Evolutionary conservation across 2,113 vertebrate genomes (phyloP).

Genomic region (Tor tambroides): DNA sequence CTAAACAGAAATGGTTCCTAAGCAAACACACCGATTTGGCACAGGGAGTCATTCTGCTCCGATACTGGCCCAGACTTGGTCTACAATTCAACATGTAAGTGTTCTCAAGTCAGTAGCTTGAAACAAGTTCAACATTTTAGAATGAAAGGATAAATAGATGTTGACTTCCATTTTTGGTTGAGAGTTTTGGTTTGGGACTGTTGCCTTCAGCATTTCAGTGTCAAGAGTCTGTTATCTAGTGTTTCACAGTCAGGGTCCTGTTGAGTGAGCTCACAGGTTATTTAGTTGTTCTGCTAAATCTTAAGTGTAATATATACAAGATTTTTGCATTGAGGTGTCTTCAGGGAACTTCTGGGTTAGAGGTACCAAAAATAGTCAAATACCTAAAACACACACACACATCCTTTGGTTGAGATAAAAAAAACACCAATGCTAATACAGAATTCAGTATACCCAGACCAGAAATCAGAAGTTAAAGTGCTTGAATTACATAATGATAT

Average conservation of each 20-base stretch:
- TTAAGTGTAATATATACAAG: neutral
- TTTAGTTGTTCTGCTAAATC: neutral
- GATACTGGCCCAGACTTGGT: neutral
- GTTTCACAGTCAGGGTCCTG: neutral
- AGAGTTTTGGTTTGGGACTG: neutral
- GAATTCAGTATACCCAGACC: neutral
- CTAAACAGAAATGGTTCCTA: conserved; percentile 38
- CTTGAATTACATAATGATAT: neutral
- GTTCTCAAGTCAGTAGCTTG: conserved; percentile 10
- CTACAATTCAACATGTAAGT: neutral
- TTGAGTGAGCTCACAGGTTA: neutral
- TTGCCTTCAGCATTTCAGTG: neutral
- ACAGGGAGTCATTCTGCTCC: neutral
- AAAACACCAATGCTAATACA: neutral
- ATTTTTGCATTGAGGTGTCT: neutral
- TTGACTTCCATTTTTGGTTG: conserved; percentile 30
- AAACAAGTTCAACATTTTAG: conserved; percentile 22
- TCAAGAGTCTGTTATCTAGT: neutral
- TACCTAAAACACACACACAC: neutral
- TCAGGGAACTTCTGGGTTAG: neutral
- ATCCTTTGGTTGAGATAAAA: neutral
- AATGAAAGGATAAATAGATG: conserved; percentile 3
- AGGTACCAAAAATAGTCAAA: neutral
- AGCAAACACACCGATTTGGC: conserved; percentile 30
- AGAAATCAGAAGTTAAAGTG: neutral